Percentiles rank a stretch among this genome's conserved stretches.
These are phyloP conservation scores for Heliconius himera DNA, from an alignment of 1,140 invertebrate genomes.

Conservation along the genomic window DNA sequence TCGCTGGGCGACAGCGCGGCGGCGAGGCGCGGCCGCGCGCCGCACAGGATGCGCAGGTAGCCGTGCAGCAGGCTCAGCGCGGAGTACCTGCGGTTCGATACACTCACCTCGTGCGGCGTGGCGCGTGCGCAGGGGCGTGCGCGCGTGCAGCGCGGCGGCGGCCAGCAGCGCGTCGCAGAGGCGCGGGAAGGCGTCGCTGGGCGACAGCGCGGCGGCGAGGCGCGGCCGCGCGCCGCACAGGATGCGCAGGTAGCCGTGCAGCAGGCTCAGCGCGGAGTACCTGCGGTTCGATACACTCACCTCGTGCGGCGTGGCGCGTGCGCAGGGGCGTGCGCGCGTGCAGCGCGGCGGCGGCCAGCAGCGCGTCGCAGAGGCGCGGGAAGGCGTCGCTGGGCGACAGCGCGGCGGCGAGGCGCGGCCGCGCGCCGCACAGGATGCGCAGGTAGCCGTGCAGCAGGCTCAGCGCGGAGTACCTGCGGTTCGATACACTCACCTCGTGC, in stretches of 20 bases:
- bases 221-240: constrained; percentile 69
- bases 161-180: constrained; percentile 82
- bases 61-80: constrained; percentile 83
- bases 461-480: constrained; percentile 81
- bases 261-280: constrained; percentile 80
- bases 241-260: constrained; percentile 84
- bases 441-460: constrained; percentile 85
- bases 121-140: constrained; percentile 82
- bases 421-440: constrained; percentile 68
- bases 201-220: constrained; percentile 80
- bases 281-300: constrained; percentile 81
- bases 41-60: constrained; percentile 82
- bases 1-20: constrained; percentile 77
- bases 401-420: constrained; percentile 78
- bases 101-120: constrained; percentile 77
- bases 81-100: constrained; percentile 80
- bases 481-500: constrained; percentile 77
- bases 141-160: constrained; percentile 80
- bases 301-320: constrained; percentile 79
- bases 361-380: constrained; percentile 78
- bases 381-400: constrained; percentile 80
- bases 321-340: constrained; percentile 81
- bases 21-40: constrained; percentile 72
- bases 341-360: constrained; percentile 82
- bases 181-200: constrained; percentile 75